Percentiles rank a stretch among this genome's conserved stretches.
phyloP scores from a whole-genome alignment of 2,888 invertebrate genomes.

The Latheticus oryzae region DNA sequence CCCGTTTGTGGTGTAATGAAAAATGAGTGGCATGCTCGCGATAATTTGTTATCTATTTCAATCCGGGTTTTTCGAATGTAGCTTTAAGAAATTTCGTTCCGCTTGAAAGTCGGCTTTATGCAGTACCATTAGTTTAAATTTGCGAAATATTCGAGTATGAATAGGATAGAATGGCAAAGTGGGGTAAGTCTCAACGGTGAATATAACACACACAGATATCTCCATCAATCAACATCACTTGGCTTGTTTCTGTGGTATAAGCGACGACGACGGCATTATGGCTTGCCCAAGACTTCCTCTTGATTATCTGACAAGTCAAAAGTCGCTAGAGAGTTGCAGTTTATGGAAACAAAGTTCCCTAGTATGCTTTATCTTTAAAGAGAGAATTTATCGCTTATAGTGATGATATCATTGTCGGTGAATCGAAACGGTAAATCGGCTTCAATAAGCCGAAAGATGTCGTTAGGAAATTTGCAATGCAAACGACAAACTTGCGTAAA shows the following conservation, averaged over 20 bases:
- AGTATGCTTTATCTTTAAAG: conserved; percentile 38
- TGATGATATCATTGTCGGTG: conserved; percentile 12
- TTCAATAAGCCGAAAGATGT: too few species aligned
- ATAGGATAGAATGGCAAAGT: conserved; percentile 37
- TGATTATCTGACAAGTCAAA: conserved; percentile 40
- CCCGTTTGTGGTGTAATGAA: conserved; percentile 6
- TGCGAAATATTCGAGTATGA: conserved; percentile 41
- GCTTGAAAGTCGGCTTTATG: conserved; percentile 30
- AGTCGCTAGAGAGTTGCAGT: conserved; percentile 40
- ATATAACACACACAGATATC: conserved; percentile 43
- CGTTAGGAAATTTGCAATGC: conserved; percentile 4
- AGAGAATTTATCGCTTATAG: conserved; percentile 28
- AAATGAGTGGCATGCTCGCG: conserved; percentile 13
- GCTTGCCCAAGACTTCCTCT: conserved; percentile 38
- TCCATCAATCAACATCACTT: conserved; percentile 46
- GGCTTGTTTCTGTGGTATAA: conserved; percentile 33
- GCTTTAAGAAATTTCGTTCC: conserved; percentile 19
- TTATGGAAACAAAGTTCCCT: conserved; percentile 36
- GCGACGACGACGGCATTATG: conserved; percentile 38
- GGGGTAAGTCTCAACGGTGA: conserved; percentile 42
- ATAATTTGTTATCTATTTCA: conserved; percentile 30
- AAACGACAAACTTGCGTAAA: conserved; percentile 9
- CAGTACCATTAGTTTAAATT: conserved; percentile 44
- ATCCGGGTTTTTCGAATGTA: conserved; percentile 25
- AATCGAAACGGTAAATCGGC: conserved; percentile 17